Conservation (phyloP, 2,888 invertebrate genomes). For the Cheilosia urbana region DNA sequence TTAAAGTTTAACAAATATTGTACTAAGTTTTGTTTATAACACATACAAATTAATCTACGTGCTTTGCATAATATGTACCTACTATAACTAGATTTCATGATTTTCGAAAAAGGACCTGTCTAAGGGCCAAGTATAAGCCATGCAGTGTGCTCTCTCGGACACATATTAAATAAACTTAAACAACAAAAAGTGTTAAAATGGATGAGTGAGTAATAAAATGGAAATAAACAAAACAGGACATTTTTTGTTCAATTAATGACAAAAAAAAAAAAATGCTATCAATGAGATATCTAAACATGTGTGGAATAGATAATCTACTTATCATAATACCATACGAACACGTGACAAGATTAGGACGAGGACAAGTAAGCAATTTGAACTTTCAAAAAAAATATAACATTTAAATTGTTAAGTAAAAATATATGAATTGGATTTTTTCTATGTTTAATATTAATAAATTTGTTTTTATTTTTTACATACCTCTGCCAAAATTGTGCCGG, state of each 20-base stretch:
- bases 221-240: constrained; percentile 29
- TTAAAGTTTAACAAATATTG: neutral
- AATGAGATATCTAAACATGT: constrained; percentile 22
- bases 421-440: constrained; percentile 38
- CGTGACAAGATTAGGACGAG: constrained; percentile 65
- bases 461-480: constrained; percentile 80
- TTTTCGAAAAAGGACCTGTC: constrained; percentile 34
- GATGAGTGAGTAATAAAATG: constrained; percentile 36
- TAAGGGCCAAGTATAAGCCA: constrained; percentile 80
- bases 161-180: constrained; percentile 54
- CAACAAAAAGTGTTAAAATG: constrained; percentile 10
- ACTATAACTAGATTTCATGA: neutral
- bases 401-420: constrained; percentile 46
- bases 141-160: constrained; percentile 84
- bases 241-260: neutral
- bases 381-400: constrained; percentile 56
- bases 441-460: constrained; percentile 58
- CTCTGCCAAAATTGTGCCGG: constrained; percentile 84
- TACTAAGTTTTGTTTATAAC: neutral
- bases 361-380: constrained; percentile 70
- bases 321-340: constrained; percentile 48
- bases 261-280: neutral
- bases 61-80: constrained; percentile 12
- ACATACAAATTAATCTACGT: constrained; percentile 31
- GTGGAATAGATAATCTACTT: constrained; percentile 5